Conservation (phyloP, 2,888 invertebrate genomes). For the Lamellibrachia columna region DNA sequence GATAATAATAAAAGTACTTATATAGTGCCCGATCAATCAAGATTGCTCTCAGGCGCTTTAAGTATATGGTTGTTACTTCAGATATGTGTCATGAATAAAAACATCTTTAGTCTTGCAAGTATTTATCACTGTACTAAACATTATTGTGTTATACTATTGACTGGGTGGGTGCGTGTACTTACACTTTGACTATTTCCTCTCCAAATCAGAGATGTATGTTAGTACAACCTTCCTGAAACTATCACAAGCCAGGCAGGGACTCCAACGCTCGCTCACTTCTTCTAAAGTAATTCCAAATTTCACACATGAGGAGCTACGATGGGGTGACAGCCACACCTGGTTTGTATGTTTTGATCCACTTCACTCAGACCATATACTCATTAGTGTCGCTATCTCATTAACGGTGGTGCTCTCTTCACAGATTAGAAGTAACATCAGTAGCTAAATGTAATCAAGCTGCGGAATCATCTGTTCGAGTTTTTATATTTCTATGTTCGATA, state of each 20-base stretch:
- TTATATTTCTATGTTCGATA: not conserved
- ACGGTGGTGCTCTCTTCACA: not conserved
- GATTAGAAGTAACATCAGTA: not conserved
- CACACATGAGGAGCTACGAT: not conserved
- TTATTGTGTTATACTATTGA: not conserved
- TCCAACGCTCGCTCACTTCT: slow-evolving; percentile 20
- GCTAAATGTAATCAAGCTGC: not conserved
- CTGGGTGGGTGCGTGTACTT: slow-evolving; percentile 30
- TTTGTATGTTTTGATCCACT: slow-evolving; percentile 16
- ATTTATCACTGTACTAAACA: not conserved
- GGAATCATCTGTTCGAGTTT: not conserved
- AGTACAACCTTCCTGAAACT: slow-evolving; percentile 18
- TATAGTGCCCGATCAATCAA: too few species aligned
- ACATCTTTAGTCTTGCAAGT: not conserved
- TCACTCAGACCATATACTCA: not conserved
- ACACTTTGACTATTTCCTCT: slow-evolving; percentile 41
- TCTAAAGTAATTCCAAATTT: slow-evolving; percentile 9
- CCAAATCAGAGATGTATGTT: slow-evolving; percentile 52
- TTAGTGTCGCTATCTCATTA: not conserved
- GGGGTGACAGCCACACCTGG: not conserved
- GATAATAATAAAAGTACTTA: not conserved
- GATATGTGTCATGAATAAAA: slow-evolving; percentile 16
- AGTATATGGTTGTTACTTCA: not conserved
- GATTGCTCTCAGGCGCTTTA: too few species aligned
- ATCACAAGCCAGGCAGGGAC: slow-evolving; percentile 17